Evolutionary conservation across 2,113 vertebrate genomes (phyloP), one percentile per base, ranked within the genome.

Genomic region (Malaclemys terrapin): DNA sequence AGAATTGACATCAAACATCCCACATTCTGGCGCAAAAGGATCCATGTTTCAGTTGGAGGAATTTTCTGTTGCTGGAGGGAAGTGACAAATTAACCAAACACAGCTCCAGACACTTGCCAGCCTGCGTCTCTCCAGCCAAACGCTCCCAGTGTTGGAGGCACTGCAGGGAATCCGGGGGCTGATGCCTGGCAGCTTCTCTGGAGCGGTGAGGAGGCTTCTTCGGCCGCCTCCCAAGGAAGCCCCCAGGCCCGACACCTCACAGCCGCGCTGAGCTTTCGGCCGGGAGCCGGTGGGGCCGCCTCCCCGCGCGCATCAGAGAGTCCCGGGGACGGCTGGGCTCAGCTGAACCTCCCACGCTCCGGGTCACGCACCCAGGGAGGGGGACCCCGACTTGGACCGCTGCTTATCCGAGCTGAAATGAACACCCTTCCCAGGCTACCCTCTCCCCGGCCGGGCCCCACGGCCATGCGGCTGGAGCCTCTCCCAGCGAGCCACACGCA

Each of bases 81-180:
- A 10, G 83, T 56, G 3, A 0, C 24, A 0, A n/a, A 0, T 3
- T 49, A 38, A 31, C 17, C 0, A 0, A 49, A 22, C 76, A 1
- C 50, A 0, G 83, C 69, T 38, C 4, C 84, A 53, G 85, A 29
- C 29, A 88, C 22, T 52, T 10, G 81, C 49, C 80, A 8, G 49
- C 13, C 11, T 53, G 38, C 47, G 17, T 1, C 8, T 75, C 79
- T 35, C 38, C 5, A 84, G 35, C 59, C 85, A 54, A 59, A 50
- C 2, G 13, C 82, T 4, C 49, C 52, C 50, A 57, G 50, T 45
- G 42, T 22, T 62, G 69, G 62, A 54, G 22, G 69, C 79, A 82
- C 84, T 75, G 82, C 90, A 83, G 65, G 35, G 78, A 78, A 53
- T 45, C 31, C 59, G 62, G 65, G 53, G 42, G 62, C 50, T 86